Evolutionary conservation across 2,797 vertebrate genomes (phyloP), one percentile per base, ranked within the genome.

Genomic region (Gallinago stenura): DNA sequence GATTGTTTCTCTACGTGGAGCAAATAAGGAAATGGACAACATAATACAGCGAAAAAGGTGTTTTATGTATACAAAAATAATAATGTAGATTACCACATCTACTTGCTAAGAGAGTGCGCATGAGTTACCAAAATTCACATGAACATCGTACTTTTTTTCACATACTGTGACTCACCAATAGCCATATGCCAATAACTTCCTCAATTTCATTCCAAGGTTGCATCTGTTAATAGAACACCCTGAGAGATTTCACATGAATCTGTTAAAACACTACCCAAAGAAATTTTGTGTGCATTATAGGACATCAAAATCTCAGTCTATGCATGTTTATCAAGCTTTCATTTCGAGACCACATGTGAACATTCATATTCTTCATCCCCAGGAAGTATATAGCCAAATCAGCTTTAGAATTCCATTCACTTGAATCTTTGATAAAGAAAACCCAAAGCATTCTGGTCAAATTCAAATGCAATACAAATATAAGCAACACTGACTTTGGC

Each of bases 401-500:
- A 91, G 37, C 57, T 86, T 93, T 78, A 65, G 57, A 22, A 53
- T 39, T 86, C 50, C 1, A 3, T 87, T 93, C 69, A 28, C 37
- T 90, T 71, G 35, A 86, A 88, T 78, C 31, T 78, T 76, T 96
- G 53, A 92, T 95, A 78, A 89, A 84, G 31, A 90, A 92, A 20
- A 1, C 39, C 30, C 64, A 83, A 94, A 83, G 65, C 61, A 92
- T 93, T 95, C 77, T 92, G 85, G 79, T 62, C 72, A 72, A 88
- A 96, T 96, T 90, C 39, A 81, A 92, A 91, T 79, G 72, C 57
- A 92, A 57, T 51, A 79, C n/a, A 94, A 95, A 96, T 75, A 93
- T 84, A 94, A 79, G 79, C 84, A 95, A 81, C n/a, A 43, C 72
- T 88, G 92, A 81, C 76, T 78, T 81, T 56, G 50, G 90, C 57